These are phyloP conservation scores for Ophthalmolycus amberensis DNA, from an alignment of 2,113 vertebrate species.

Conservation along the genomic window DNA sequence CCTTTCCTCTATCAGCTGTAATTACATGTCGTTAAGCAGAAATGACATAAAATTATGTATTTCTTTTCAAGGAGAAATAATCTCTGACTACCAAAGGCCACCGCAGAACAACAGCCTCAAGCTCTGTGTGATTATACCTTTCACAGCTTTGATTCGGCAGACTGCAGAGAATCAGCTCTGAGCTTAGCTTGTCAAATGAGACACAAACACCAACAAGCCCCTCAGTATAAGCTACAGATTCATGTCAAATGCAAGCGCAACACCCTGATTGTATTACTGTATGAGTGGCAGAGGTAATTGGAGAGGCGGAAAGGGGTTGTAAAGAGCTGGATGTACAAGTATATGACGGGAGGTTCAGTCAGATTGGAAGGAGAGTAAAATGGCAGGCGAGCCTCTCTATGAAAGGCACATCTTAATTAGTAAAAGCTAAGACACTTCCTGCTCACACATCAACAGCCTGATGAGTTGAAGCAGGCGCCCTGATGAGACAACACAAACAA, in stretches of 20 bases:
- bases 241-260: constrained; percentile 11
- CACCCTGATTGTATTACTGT: neutral
- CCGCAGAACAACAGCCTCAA: constrained; percentile 19
- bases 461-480: constrained; percentile 29
- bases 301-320: constrained; percentile 4
- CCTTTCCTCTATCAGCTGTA: neutral
- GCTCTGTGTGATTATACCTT: constrained; percentile 21
- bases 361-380: constrained; percentile 21
- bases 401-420: constrained; percentile 37
- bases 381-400: constrained; percentile 7
- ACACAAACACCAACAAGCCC: constrained; percentile 6
- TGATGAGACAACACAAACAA: constrained; percentile 26
- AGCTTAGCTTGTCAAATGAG: constrained; percentile 26
- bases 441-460: constrained; percentile 50
- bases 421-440: constrained; percentile 44
- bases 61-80: neutral
- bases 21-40: constrained; percentile 2
- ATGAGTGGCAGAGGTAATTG: neutral
- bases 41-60: neutral
- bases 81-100: constrained; percentile 13
- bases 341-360: constrained; percentile 17
- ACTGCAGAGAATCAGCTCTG: constrained; percentile 22
- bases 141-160: constrained; percentile 35
- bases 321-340: neutral
- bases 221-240: constrained; percentile 14